A percentile compares a stretch with the other conserved stretches of the same genome.
Evolutionary conservation across 2,797 vertebrate species (phyloP).

Genomic region (Agapornis canus): DNA sequence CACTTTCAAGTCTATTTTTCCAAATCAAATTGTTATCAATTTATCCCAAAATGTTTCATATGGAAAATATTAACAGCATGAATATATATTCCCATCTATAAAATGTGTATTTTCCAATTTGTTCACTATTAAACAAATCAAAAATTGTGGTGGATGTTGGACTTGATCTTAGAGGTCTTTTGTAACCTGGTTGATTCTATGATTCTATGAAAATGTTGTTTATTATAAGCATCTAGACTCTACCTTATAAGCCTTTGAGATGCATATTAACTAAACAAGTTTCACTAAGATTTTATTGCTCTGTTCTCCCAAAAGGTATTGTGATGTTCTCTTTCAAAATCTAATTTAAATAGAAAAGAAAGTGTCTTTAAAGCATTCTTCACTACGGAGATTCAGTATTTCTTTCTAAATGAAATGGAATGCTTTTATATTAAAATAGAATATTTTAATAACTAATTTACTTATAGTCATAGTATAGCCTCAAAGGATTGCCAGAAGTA

Average conservation of each 20-base stretch:
- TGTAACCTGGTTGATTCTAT: background rate
- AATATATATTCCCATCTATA: background rate
- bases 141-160: background rate
- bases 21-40: background rate
- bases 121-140: background rate
- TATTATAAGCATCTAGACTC: background rate
- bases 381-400: background rate
- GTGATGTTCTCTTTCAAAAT: background rate
- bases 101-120: background rate
- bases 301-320: background rate
- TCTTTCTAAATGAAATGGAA: constrained; percentile 11
- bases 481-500: constrained; percentile 25
- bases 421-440: background rate
- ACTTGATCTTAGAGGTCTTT: background rate
- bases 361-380: background rate
- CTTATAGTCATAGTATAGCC: background rate
- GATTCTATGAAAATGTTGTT: background rate
- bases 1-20: background rate
- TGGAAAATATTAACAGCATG: background rate
- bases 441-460: constrained; percentile 20
- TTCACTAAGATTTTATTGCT: background rate
- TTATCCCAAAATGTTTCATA: background rate
- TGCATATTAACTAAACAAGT: background rate
- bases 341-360: constrained; percentile 15
- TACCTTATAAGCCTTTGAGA: background rate